phyloP scores from a whole-genome alignment of 2,888 invertebrate species.

The Rhimphoctona megacephalus region DNA sequence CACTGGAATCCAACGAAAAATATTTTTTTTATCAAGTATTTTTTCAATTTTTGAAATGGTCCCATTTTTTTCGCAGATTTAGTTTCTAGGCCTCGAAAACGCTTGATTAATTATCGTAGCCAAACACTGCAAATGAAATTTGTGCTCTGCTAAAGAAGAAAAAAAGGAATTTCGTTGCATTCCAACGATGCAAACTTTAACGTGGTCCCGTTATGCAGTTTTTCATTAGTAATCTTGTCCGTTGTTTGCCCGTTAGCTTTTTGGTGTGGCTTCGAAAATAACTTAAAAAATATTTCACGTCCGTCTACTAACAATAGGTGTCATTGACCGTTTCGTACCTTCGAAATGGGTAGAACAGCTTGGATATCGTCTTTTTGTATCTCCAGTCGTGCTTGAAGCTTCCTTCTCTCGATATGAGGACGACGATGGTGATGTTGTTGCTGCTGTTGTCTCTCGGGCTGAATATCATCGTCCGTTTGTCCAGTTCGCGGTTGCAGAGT shows the following conservation, averaged over 20 bases:
- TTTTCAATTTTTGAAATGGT: too few species aligned
- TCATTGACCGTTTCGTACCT: conserved; percentile 87
- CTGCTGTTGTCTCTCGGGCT: conserved; percentile 75
- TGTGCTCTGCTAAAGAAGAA: background rate
- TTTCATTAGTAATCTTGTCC: background rate
- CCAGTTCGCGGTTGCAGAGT: conserved; percentile 78
- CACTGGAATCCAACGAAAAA: too few species aligned
- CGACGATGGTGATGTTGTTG: conserved; percentile 80
- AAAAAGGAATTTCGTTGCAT: background rate
- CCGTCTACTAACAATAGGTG: background rate
- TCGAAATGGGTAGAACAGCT: conserved; percentile 96
- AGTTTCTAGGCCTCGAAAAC: too few species aligned
- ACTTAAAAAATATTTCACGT: background rate
- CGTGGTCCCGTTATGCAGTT: background rate
- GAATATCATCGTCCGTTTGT: conserved; percentile 74
- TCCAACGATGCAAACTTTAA: background rate
- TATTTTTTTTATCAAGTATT: too few species aligned
- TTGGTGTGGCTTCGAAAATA: background rate
- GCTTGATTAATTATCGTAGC: too few species aligned
- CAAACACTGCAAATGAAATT: too few species aligned
- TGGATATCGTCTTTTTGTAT: conserved; percentile 97
- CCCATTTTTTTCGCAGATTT: too few species aligned
- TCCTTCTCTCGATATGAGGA: conserved; percentile 85
- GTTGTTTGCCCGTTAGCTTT: background rate
- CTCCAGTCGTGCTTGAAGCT: conserved; percentile 93